A percentile compares a stretch with the other conserved stretches of the same genome.
phyloP scores from a whole-genome alignment of 2,888 invertebrate species.

The Philonicus albiceps region DNA sequence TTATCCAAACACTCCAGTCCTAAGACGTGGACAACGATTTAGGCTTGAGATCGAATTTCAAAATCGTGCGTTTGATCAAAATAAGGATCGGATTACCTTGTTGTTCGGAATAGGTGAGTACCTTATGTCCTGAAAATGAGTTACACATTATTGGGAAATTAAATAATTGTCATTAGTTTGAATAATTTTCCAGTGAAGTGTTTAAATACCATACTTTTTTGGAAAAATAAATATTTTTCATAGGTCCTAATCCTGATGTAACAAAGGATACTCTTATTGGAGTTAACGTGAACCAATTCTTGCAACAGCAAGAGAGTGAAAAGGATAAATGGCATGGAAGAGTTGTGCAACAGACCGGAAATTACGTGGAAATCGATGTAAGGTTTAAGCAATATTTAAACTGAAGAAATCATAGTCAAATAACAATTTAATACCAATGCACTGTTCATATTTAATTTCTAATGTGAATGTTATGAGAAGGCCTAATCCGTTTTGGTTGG shows the following conservation, averaged over 20 bases:
- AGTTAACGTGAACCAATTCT: background rate
- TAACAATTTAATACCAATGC: background rate
- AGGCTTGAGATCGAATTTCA: constrained; percentile 72
- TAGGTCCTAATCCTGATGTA: constrained; percentile 64
- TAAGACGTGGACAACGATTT: constrained; percentile 78
- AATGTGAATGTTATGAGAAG: too few species aligned
- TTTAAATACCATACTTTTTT: background rate
- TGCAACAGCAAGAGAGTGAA: constrained; percentile 26
- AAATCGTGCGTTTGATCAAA: constrained; percentile 68
- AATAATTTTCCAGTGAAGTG: background rate
- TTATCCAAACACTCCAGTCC: constrained; percentile 71
- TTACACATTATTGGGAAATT: background rate
- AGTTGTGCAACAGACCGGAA: constrained; percentile 55
- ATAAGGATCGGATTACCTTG: constrained; percentile 71
- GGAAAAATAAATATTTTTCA: background rate
- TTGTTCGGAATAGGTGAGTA: constrained; percentile 72
- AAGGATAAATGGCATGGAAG: constrained; percentile 56
- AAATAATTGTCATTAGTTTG: too few species aligned
- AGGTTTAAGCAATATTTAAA: constrained; percentile 31
- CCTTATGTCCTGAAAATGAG: background rate
- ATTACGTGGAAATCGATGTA: constrained; percentile 63
- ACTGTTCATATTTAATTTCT: too few species aligned
- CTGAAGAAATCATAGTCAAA: background rate
- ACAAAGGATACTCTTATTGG: constrained; percentile 65
- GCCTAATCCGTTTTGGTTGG: too few species aligned